Base-by-base conservation (phyloP, 2,888 invertebrate genomes). In the Diarsia rubi region DNA sequence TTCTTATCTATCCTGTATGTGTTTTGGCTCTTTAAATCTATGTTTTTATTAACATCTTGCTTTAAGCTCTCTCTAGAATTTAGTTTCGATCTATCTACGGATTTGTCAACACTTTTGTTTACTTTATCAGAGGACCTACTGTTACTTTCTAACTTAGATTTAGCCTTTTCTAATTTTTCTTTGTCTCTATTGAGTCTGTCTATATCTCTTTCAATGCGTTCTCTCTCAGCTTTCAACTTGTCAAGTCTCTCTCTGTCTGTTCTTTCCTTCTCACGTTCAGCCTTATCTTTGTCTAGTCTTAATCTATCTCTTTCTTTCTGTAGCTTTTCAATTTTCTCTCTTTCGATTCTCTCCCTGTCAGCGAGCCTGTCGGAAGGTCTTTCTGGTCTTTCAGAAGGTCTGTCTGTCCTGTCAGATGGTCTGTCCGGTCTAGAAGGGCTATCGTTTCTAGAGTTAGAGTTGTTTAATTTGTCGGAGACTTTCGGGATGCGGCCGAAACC, bases 401-500 rank as follows among this genome's bases (percentile, higher is more conserved):
- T 93, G 5, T 76, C 80, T 3, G 76, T 11, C 42, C 80, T 73
- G 31, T 77, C 76, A 8, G 80, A 54, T 14, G 89, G 82, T 90
- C 90, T 54, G 31, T 76, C 76, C 16, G 76, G 76, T 63, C 76
- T 73, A 8, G 76, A 93, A 14, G 92, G 89, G 72, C 88, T 91
- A 59, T 93, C 91, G 83, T 88, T 91, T 84, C 90, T 94, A 24
- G 84, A 67, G 69, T n/a, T 74, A 27, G 71, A 67, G 78, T 78
- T 89, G 57, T 84, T 90, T 47, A 89, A 84, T 90, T 92, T 96
- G 47, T 94, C 95, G 68, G 93, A 91, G 4, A 97, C 79, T 92
- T 97, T 97, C 57, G 97, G 97, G 87, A 97, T 97, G 76, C 97
- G 91, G 4, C 93, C 94, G 81, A 95, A 93, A 14, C 92, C 91